Evolutionary conservation across 2,888 invertebrate genomes (phyloP).

Genomic region (Philhelius pedissequus): DNA sequence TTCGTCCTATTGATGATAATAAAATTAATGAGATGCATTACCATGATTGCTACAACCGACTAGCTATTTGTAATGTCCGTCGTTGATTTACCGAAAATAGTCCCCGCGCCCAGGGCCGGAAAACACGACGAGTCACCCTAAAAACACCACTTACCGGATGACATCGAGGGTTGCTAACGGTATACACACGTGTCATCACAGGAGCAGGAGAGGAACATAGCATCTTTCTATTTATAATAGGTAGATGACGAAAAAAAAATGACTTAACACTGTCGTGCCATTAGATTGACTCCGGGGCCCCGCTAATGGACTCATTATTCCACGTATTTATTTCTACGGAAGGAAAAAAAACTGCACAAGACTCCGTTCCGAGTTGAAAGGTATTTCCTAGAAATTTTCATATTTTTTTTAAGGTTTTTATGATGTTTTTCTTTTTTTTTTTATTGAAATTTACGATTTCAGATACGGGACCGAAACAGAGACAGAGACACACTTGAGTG

Average conservation of each 20-base stretch:
- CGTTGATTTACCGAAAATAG: conserved; percentile 58
- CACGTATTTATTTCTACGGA: background rate
- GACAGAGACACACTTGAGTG: conserved; percentile 36
- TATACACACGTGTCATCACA: conserved; percentile 53
- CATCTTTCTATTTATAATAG: too few species aligned
- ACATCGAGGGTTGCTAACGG: conserved; percentile 37
- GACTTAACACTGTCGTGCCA: conserved; percentile 24
- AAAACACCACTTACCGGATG: background rate
- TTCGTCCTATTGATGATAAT: conserved; percentile 47
- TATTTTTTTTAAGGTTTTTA: conserved; percentile 29
- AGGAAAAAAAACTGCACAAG: background rate
- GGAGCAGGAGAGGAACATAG: conserved; percentile 19
- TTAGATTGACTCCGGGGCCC: conserved; percentile 30
- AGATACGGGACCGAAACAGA: conserved; percentile 26
- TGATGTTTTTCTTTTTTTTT: conserved; percentile 10
- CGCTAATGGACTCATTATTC: conserved; percentile 64
- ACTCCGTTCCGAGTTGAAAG: background rate
- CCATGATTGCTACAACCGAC: conserved; percentile 62
- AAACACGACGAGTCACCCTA: conserved; percentile 31
- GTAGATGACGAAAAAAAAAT: too few species aligned
- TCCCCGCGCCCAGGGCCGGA: background rate
- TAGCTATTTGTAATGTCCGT: conserved; percentile 61
- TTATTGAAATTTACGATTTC: conserved; percentile 67
- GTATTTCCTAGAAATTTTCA: conserved; percentile 42
- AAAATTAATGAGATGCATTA: conserved; percentile 69